Evolutionary conservation across 2,797 vertebrate genomes (phyloP).

Genomic region (Potorous gilbertii): DNA sequence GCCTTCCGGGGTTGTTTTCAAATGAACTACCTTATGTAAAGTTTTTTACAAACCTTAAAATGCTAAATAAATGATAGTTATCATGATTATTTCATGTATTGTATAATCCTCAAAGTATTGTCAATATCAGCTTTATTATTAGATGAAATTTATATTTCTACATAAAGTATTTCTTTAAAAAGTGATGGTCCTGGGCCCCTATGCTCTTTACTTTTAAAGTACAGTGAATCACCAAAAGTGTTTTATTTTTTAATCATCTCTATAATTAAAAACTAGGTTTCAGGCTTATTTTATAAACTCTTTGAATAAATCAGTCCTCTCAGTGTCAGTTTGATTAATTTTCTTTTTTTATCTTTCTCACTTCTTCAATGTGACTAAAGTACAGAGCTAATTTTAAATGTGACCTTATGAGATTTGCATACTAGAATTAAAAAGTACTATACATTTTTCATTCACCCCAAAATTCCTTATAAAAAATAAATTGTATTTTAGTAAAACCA

Average conservation of each 20-base stretch:
- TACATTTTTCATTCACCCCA: too few relatives aligned
- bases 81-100: neutral
- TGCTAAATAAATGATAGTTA: neutral
- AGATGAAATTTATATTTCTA: neutral
- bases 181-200: neutral
- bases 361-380: neutral
- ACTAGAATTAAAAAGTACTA: neutral
- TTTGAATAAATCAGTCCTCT: neutral
- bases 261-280: neutral
- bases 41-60: neutral
- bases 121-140: neutral
- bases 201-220: neutral
- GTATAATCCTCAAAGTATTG: neutral
- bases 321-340: neutral
- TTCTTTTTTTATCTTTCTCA: neutral
- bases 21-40: neutral
- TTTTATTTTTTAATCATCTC: neutral
- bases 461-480: neutral
- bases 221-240: neutral
- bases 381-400: neutral
- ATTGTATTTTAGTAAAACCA: neutral
- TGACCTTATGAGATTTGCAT: neutral
- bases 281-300: neutral
- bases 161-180: neutral
- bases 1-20: neutral